These are phyloP conservation scores for Stenichneumon culpator DNA, from an alignment of 2,888 invertebrate genomes.

Conservation along the genomic window DNA sequence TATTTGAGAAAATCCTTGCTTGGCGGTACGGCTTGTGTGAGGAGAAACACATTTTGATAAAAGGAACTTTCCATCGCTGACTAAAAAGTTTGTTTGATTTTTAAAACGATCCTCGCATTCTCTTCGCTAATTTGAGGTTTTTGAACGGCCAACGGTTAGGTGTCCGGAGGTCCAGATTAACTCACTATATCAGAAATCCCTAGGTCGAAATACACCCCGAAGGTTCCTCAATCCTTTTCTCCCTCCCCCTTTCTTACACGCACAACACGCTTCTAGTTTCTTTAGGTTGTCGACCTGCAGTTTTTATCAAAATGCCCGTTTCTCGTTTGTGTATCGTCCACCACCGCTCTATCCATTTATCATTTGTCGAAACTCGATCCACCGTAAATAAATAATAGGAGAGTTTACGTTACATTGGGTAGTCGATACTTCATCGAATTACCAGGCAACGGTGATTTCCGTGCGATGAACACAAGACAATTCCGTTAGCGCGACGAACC, in stretches of 20 bases:
- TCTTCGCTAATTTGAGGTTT: constrained; percentile 15
- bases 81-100: not conserved
- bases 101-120: not conserved
- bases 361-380: not conserved
- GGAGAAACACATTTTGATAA: constrained; percentile 79
- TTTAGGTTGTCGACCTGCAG: constrained; percentile 5
- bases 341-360: not conserved
- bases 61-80: constrained; percentile 72
- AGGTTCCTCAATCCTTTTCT: not conserved
- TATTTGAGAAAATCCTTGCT: constrained; percentile 78
- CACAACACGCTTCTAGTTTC: not conserved
- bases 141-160: not conserved
- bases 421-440: not conserved
- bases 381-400: not conserved
- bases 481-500: not conserved
- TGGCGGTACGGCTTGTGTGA: constrained; percentile 77
- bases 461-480: not conserved
- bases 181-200: not conserved
- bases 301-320: not conserved
- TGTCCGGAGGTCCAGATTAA: not conserved
- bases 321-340: constrained; percentile 10
- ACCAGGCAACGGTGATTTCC: not conserved
- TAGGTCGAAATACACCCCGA: not conserved
- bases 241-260: not conserved
- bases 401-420: not conserved